These are phyloP conservation scores for Whitmania pigra DNA, from an alignment of 1,140 invertebrate species.

Conservation along the genomic window DNA sequence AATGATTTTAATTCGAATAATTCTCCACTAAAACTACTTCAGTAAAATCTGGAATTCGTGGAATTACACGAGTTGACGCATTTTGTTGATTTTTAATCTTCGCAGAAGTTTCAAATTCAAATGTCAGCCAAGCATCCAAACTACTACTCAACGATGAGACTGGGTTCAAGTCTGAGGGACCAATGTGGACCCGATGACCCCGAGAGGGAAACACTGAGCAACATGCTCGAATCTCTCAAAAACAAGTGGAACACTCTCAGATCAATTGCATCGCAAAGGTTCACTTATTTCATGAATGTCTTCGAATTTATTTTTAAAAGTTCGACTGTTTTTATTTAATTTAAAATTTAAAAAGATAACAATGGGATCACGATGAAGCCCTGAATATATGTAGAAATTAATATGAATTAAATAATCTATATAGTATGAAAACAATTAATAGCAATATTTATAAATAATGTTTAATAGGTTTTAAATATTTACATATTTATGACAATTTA, in stretches of 20 bases:
- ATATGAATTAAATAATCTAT: too few species aligned
- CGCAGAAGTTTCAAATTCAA: constrained; percentile 74
- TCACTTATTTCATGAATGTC: constrained; percentile 20
- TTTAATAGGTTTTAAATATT: too few species aligned
- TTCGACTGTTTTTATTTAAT: too few species aligned
- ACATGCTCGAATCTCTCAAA: constrained; percentile 78
- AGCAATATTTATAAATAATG: too few species aligned
- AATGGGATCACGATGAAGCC: too few species aligned
- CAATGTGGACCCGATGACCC: constrained; percentile 86
- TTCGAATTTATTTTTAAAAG: too few species aligned
- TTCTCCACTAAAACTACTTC: too few species aligned
- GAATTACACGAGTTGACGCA: background rate
- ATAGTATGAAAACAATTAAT: too few species aligned
- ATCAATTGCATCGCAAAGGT: constrained; percentile 75
- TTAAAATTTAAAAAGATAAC: too few species aligned
- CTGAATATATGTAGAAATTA: too few species aligned
- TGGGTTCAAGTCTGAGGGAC: constrained; percentile 84
- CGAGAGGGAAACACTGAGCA: constrained; percentile 54
- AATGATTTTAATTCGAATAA: background rate
- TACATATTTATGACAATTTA: too few species aligned
- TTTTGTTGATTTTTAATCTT: background rate
- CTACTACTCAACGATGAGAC: constrained; percentile 79
- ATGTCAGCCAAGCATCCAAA: constrained; percentile 71
- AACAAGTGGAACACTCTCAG: constrained; percentile 88
- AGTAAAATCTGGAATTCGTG: background rate